Conservation (phyloP, 1,140 invertebrate species). For the Matsumurasca onukii region DNA sequence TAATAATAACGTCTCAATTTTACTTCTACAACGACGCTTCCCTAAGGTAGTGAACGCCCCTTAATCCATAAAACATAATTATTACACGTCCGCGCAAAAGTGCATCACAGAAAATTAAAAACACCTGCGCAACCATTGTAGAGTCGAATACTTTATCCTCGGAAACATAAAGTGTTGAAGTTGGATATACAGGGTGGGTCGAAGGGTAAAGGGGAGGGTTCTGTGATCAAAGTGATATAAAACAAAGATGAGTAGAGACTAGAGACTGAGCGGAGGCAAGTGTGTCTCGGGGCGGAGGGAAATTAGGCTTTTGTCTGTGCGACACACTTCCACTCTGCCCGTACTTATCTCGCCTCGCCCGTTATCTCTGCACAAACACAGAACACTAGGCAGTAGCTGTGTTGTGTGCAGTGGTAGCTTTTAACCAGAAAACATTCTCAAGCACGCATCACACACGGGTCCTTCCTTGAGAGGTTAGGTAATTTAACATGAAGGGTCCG, state of each 20-base stretch:
- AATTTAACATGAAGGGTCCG: too few relatives aligned
- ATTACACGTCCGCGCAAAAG: too few relatives aligned
- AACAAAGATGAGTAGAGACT: slow-evolving; percentile 15
- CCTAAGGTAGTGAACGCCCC: too few relatives aligned
- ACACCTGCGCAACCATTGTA: too few relatives aligned
- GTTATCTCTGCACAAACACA: not conserved
- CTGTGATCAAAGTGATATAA: slow-evolving; percentile 17
- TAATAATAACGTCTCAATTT: too few relatives aligned
- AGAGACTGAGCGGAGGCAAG: not conserved
- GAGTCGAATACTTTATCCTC: too few relatives aligned
- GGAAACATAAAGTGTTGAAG: too few relatives aligned
- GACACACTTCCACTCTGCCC: not conserved
- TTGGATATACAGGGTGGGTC: too few relatives aligned
- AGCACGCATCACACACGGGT: not conserved
- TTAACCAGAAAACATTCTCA: not conserved
- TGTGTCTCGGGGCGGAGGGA: not conserved
- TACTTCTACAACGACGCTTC: too few relatives aligned
- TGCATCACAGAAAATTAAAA: too few relatives aligned
- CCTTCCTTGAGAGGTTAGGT: not conserved
- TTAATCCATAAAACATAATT: too few relatives aligned
- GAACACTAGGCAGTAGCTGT: not conserved
- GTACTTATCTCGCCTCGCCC: not conserved
- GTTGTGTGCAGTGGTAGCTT: not conserved
- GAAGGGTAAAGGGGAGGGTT: not conserved
- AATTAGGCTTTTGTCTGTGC: not conserved